Evolutionary conservation across 2,797 vertebrate genomes (phyloP).

Genomic region (Periophthalmus magnuspinnatus): DNA sequence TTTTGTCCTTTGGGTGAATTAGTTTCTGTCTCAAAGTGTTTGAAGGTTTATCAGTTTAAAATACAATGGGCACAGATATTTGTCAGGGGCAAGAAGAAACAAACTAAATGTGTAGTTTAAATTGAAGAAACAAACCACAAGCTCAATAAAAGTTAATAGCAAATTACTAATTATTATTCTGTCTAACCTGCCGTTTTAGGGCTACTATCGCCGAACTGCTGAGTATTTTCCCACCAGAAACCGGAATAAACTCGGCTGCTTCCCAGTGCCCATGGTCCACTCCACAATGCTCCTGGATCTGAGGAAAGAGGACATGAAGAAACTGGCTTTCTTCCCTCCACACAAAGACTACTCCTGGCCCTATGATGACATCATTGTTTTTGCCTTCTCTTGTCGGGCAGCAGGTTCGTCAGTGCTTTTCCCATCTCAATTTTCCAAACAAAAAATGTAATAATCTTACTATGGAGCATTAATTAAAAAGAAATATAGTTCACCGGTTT

Average conservation of each 20-base stretch:
- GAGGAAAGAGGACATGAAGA: conserved; percentile 79
- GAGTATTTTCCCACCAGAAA: conserved; percentile 96
- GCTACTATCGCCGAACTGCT: conserved; percentile 90
- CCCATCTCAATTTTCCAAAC: neutral
- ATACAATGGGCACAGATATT: no score
- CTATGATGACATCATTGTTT: conserved; percentile 94
- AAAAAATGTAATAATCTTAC: neutral
- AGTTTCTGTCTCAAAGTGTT: no score
- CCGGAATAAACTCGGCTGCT: conserved; percentile 87
- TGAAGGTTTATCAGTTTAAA: no score
- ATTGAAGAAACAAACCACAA: no score
- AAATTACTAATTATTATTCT: neutral
- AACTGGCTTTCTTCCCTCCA: conserved; percentile 88
- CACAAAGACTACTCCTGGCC: conserved; percentile 93
- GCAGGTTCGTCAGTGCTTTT: conserved; percentile 72
- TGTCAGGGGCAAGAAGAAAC: no score
- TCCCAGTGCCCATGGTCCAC: conserved; percentile 92
- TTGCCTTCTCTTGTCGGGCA: conserved; percentile 89
- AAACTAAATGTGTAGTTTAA: no score
- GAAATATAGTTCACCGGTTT: neutral
- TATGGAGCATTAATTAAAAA: neutral
- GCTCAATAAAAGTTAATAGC: no score
- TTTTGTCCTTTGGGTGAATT: no score
- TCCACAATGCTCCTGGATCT: conserved; percentile 89
- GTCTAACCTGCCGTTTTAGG: conserved; percentile 70